Evolutionary conservation across 2,797 vertebrate species (phyloP).

Genomic region (Kryptopterus vitreolus): DNA sequence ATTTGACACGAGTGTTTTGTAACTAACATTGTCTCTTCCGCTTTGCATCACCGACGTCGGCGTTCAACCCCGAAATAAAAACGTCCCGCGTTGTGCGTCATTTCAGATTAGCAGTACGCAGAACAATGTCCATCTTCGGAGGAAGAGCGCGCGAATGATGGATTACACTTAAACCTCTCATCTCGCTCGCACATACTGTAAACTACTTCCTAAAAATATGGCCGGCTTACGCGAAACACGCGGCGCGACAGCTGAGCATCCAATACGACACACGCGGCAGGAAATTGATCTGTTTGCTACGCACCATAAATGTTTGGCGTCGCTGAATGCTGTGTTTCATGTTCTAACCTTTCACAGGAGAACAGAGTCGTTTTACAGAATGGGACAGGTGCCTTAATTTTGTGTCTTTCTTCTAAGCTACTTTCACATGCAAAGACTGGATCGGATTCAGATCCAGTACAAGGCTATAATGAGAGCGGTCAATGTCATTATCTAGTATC

Average conservation of each 20-base stretch:
- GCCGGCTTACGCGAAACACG: constrained; percentile 50
- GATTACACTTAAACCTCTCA: constrained; percentile 49
- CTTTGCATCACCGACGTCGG: background rate
- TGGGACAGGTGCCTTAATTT: constrained; percentile 33
- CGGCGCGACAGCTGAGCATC: constrained; percentile 35
- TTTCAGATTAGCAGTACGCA: constrained; percentile 59
- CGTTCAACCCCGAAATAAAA: constrained; percentile 16
- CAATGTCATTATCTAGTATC: constrained; percentile 11
- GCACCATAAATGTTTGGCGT: background rate
- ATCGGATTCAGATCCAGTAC: constrained; percentile 21
- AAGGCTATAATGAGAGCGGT: constrained; percentile 18
- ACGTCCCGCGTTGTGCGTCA: constrained; percentile 57
- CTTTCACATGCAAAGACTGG: constrained; percentile 7
- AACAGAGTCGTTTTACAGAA: background rate
- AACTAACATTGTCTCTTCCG: constrained; percentile 1
- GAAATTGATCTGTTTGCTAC: constrained; percentile 14
- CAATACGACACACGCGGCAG: constrained; percentile 7
- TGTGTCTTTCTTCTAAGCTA: constrained; percentile 11
- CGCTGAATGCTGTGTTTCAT: background rate
- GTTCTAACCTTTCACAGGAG: constrained; percentile 21
- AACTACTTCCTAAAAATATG: constrained; percentile 42
- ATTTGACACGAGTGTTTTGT: background rate
- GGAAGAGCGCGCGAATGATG: constrained; percentile 56
- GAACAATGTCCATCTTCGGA: constrained; percentile 58
- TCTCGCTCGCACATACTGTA: constrained; percentile 31